phyloP scores from a whole-genome alignment of 23 tunicate genomes.

The Halocynthia aurantium region DNA sequence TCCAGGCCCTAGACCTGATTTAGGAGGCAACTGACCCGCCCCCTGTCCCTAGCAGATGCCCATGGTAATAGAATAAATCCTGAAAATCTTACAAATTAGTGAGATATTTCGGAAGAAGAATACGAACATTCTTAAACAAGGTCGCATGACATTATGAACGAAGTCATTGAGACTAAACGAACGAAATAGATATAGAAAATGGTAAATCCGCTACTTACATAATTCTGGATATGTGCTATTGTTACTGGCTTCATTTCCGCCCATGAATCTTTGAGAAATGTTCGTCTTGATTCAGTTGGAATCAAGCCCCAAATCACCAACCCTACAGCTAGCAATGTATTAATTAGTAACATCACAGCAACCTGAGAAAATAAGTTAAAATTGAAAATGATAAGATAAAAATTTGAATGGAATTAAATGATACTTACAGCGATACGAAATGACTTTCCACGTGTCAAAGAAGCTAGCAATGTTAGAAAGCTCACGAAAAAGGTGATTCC shows the following conservation, averaged over 20 bases:
- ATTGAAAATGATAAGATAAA: too few species aligned
- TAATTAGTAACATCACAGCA: neutral
- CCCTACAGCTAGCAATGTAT: neutral
- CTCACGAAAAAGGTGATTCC: constrained; percentile 3
- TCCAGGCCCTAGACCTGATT: too few species aligned
- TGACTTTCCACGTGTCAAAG: neutral
- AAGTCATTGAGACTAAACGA: too few species aligned
- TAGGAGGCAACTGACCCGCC: too few species aligned
- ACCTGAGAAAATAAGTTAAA: neutral
- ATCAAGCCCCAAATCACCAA: neutral
- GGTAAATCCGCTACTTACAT: neutral
- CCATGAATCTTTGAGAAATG: neutral
- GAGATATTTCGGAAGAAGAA: too few species aligned
- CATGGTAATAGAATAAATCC: too few species aligned
- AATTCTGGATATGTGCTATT: neutral
- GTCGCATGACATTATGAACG: too few species aligned
- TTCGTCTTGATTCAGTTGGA: constrained; percentile 1
- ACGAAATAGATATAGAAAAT: too few species aligned
- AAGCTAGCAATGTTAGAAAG: neutral
- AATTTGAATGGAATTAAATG: neutral
- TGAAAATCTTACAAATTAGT: too few species aligned
- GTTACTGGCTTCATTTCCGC: neutral
- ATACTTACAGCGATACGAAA: neutral
- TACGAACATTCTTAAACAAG: too few species aligned
- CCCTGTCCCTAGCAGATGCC: too few species aligned